Evolutionary conservation across 2,888 invertebrate species (phyloP), one percentile per base, ranked within the genome.

Genomic region (Hermaeophaga mercurialis): DNA sequence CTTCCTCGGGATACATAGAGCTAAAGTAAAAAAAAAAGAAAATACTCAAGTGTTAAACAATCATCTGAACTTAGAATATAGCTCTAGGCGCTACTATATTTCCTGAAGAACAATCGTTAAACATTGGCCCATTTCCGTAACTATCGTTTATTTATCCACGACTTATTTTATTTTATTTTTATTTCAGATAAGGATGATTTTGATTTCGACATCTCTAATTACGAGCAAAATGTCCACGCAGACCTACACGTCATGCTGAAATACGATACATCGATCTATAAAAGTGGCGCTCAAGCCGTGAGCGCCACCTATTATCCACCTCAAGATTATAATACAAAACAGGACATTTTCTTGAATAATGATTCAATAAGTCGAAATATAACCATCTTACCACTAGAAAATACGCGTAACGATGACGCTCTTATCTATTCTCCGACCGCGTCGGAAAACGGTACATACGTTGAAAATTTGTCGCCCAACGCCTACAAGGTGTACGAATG

Each of bases 151-250:
- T n/a, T n/a, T n/a, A n/a, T 12, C 6, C 33, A 17, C 4, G 3
- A n/a, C 5, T 1, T 0, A 24, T 1, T 18, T 14, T 18, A 19
- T 1, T 34, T 47, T 33, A 26, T 26, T 44, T 33, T 19, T 24
- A 8, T 68, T 69, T 52, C 59, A 67, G 68, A 65, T 58, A 66
- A 69, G 43, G 64, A 62, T 49, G 62, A 60, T 53, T 66, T 69
- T 54, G 60, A 67, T 53, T 67, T 65, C 55, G 52, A 54, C 50
- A 39, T 58, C 22, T 49, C 45, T 52, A 53, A 45, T 46, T 59
- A 48, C 34, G 38, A 43, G 54, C 57, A 54, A 34, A 54, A 53
- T 31, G 31, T 44, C 52, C 56, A 57, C 19, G 53, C 58, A 18
- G 59, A 62, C 57, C 24, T 56, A 43, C 46, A 47, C 39, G 54